Evolutionary conservation across 2,888 invertebrate genomes (phyloP).

Genomic region (Spialia ferax): DNA sequence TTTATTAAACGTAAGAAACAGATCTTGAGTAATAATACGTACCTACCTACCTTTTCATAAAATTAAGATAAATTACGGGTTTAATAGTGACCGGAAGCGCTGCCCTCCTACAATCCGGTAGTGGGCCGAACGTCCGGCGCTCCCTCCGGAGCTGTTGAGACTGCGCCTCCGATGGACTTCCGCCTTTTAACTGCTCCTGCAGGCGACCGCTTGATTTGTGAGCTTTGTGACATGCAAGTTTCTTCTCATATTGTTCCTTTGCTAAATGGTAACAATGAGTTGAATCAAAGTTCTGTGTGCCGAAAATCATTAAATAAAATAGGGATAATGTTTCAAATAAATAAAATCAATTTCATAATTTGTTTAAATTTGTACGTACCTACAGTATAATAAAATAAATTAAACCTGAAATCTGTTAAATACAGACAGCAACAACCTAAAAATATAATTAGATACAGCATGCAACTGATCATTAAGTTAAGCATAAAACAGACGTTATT

Average conservation of each 20-base stretch:
- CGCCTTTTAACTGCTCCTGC: slow-evolving; percentile 72
- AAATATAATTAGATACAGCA: too few relatives aligned
- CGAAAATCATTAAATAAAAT: too few relatives aligned
- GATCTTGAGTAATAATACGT: neutral
- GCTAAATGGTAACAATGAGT: neutral
- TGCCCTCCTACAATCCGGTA: slow-evolving; percentile 66
- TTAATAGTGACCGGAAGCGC: slow-evolving; percentile 63
- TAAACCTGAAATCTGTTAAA: too few relatives aligned
- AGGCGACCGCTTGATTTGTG: slow-evolving; percentile 34
- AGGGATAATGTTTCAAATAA: too few relatives aligned
- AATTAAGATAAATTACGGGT: slow-evolving; percentile 52
- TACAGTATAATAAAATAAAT: too few relatives aligned
- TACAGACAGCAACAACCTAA: too few relatives aligned
- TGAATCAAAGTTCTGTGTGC: too few relatives aligned
- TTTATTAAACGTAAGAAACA: too few relatives aligned
- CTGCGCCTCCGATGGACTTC: slow-evolving; percentile 78
- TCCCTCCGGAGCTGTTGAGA: slow-evolving; percentile 47
- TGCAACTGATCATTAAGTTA: neutral
- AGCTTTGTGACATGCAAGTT: slow-evolving; percentile 3
- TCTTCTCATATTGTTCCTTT: neutral
- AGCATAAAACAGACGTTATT: neutral
- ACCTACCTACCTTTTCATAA: slow-evolving; percentile 52
- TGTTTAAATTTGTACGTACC: too few relatives aligned
- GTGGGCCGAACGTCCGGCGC: slow-evolving; percentile 71
- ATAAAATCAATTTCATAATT: too few relatives aligned